Conservation (phyloP, 2,888 invertebrate genomes). For the Tiphia femorata region DNA sequence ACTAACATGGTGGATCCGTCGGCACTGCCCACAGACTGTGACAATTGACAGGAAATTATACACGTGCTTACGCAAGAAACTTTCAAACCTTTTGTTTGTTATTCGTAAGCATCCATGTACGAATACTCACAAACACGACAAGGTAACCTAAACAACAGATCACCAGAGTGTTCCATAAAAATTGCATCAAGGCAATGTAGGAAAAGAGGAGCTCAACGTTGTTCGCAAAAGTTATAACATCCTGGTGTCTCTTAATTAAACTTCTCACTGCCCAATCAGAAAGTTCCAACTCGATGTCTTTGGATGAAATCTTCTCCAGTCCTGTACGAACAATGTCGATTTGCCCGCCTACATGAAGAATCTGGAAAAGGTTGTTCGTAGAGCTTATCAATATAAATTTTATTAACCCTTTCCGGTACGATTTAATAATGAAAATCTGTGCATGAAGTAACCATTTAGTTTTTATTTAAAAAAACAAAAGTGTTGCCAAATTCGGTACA, state of each 20-base stretch:
- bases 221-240: conserved; percentile 24
- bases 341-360: conserved; percentile 20
- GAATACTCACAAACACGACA: conserved; percentile 28
- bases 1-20: conserved; percentile 17
- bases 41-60: neutral
- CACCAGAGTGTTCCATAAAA: conserved; percentile 26
- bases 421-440: too few species aligned
- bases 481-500: too few species aligned
- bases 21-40: conserved; percentile 24
- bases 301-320: conserved; percentile 1
- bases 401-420: too few species aligned
- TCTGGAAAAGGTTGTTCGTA: conserved; percentile 3
- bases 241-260: conserved; percentile 18
- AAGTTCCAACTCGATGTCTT: neutral
- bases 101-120: neutral
- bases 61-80: too few species aligned
- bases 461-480: too few species aligned
- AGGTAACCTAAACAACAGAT: conserved; percentile 32
- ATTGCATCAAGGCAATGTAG: conserved; percentile 24
- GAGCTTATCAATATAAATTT: neutral
- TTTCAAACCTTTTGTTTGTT: too few species aligned
- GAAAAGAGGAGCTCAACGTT: conserved; percentile 25
- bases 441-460: too few species aligned
- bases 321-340: conserved; percentile 14
- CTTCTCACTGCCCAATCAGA: neutral